Conservation (phyloP, 1,140 invertebrate species). For the Drusus annulatus region DNA sequence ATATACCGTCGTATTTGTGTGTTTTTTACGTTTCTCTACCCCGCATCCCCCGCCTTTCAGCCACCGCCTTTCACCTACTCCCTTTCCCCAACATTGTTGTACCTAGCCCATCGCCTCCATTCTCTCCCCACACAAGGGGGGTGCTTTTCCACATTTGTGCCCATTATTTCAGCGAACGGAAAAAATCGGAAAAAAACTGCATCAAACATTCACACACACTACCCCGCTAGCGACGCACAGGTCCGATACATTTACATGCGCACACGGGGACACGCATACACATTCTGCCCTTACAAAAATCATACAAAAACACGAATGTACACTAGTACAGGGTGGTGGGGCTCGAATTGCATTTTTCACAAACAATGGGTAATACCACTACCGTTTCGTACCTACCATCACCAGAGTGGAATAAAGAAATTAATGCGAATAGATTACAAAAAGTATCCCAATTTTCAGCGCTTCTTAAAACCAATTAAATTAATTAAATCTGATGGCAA, state of each 20-base stretch:
- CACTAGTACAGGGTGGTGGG: no score
- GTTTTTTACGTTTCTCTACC: no score
- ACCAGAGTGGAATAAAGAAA: no score
- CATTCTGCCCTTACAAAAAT: slow-evolving; percentile 15
- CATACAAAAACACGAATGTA: slow-evolving; percentile 12
- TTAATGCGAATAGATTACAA: no score
- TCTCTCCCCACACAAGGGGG: slow-evolving; percentile 16
- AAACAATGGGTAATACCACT: no score
- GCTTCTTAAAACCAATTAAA: no score
- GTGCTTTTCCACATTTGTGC: slow-evolving; percentile 59
- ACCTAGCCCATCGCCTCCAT: slow-evolving; percentile 10
- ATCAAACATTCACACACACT: slow-evolving; percentile 42
- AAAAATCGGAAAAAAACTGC: slow-evolving; percentile 53
- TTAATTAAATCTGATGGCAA: no score
- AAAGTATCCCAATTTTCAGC: no score
- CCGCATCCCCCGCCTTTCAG: neutral
- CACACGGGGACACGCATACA: slow-evolving; percentile 6
- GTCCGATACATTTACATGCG: slow-evolving; percentile 36
- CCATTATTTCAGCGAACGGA: slow-evolving; percentile 58
- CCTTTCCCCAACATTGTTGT: neutral
- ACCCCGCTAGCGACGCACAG: slow-evolving; percentile 14
- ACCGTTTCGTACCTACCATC: no score
- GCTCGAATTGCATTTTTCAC: no score
- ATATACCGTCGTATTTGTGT: slow-evolving; percentile 4
- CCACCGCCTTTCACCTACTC: neutral